Percentiles rank a stretch among this genome's conserved stretches.
These are phyloP conservation scores for Chalcosyrphus nemorum DNA, from an alignment of 2,888 invertebrate species.

Conservation along the genomic window DNA sequence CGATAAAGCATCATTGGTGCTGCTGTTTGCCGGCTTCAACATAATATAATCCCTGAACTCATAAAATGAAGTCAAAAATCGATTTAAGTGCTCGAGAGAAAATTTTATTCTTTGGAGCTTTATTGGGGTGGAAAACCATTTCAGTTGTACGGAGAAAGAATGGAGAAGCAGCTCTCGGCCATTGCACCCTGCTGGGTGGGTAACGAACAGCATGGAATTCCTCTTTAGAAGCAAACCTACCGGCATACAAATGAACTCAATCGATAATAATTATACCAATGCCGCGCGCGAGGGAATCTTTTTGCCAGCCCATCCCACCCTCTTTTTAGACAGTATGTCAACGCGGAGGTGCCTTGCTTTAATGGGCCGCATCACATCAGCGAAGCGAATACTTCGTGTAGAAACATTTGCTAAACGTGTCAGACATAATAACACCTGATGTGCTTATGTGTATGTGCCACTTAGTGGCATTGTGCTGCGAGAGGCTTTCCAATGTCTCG, in stretches of 20 bases:
- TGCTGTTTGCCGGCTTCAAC: conserved; percentile 38
- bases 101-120: conserved; percentile 58
- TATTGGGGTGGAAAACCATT: conserved; percentile 65
- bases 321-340: conserved; percentile 28
- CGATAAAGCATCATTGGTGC: conserved; percentile 58
- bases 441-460: conserved; percentile 10
- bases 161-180: conserved; percentile 40
- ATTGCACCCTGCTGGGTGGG: conserved; percentile 42
- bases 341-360: conserved; percentile 27
- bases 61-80: conserved; percentile 65
- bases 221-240: conserved; percentile 32
- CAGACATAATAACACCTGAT: conserved; percentile 70
- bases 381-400: conserved; percentile 50
- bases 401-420: conserved; percentile 71
- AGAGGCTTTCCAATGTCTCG: conserved; percentile 6
- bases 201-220: conserved; percentile 11
- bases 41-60: conserved; percentile 41
- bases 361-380: conserved; percentile 47
- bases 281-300: conserved; percentile 33
- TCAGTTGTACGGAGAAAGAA: conserved; percentile 33
- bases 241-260: conserved; percentile 68
- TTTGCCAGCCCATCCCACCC: too few relatives aligned
- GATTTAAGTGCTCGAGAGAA: conserved; percentile 57
- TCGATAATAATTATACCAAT: conserved; percentile 66
- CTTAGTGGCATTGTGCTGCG: conserved; percentile 48